Percentiles rank a stretch among this genome's conserved stretches.
Conservation (phyloP, 2,888 invertebrate species). For the Pasiphila rectangulata region DNA sequence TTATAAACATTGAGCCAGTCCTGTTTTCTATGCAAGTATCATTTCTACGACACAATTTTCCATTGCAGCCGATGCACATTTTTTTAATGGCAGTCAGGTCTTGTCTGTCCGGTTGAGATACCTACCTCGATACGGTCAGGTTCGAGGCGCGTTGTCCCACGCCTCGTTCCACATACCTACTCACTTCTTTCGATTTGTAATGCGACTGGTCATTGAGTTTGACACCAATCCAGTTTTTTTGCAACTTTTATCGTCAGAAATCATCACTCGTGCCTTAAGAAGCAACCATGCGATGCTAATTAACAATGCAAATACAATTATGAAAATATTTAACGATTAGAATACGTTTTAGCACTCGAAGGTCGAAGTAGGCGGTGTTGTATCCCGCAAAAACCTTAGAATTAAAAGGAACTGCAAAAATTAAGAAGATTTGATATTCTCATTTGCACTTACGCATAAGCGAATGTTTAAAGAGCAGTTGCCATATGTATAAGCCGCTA, state of each 20-base stretch:
- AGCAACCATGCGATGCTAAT: conserved; percentile 6
- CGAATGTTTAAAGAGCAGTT: conserved; percentile 65
- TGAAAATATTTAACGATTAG: conserved; percentile 38
- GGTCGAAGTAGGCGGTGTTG: conserved; percentile 42
- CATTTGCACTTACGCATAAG: conserved; percentile 75
- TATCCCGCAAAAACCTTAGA: conserved; percentile 40
- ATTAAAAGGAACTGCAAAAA: conserved; percentile 60
- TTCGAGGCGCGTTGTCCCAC: conserved; percentile 68
- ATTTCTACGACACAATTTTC: conserved; percentile 57
- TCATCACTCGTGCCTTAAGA: conserved; percentile 1
- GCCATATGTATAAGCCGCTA: conserved; percentile 54
- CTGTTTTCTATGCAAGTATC: conserved; percentile 42
- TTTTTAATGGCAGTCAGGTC: conserved; percentile 59
- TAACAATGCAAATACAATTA: conserved; percentile 19
- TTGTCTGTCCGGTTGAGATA: conserved; percentile 75
- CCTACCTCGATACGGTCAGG: conserved; percentile 76
- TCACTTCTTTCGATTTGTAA: conserved; percentile 52
- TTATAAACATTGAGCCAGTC: conserved; percentile 30
- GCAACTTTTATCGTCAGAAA: conserved; percentile 17
- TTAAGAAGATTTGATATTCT: conserved; percentile 74
- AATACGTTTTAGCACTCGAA: conserved; percentile 36
- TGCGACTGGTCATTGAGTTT: conserved; percentile 47
- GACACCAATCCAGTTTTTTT: conserved; percentile 37
- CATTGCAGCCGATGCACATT: conserved; percentile 49
- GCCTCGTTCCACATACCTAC: conserved; percentile 70